Conservation (phyloP, 2,113 vertebrate genomes). For the Syngnathus floridae region DNA sequence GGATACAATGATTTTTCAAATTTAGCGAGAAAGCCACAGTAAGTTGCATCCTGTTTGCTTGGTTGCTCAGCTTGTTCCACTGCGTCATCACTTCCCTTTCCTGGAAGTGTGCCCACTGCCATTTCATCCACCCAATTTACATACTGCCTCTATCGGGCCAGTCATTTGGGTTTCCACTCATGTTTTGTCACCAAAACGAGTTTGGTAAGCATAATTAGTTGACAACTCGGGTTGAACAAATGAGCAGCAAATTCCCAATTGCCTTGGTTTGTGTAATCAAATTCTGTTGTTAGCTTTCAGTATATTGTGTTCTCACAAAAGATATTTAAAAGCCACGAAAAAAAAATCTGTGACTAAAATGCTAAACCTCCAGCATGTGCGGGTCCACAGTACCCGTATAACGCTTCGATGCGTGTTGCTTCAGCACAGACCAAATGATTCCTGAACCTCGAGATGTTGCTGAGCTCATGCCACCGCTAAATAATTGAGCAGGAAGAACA, state of each 20-base stretch:
- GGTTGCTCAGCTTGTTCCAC: constrained; percentile 57
- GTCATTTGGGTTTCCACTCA: constrained; percentile 8
- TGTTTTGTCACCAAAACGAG: constrained; percentile 5
- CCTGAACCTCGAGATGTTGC: constrained; percentile 40
- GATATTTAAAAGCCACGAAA: no score
- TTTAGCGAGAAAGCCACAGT: constrained; percentile 65
- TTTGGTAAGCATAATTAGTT: not conserved
- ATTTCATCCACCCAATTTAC: constrained; percentile 52
- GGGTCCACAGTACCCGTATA: no score
- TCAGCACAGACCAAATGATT: constrained; percentile 30
- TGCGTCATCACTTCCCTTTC: constrained; percentile 72
- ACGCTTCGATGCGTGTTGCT: no score
- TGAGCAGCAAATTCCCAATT: not conserved
- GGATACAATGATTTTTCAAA: constrained; percentile 56
- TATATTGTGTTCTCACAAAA: not conserved
- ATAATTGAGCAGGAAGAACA: constrained; percentile 55
- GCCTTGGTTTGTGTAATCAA: not conserved
- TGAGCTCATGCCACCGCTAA: constrained; percentile 57
- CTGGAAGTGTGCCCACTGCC: constrained; percentile 65
- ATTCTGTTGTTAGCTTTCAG: not conserved
- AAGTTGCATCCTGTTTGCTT: constrained; percentile 74
- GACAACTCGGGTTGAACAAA: not conserved
- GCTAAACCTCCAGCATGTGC: not conserved
- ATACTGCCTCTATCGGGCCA: constrained; percentile 42
- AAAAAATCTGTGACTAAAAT: no score